Evolutionary conservation across 2,113 vertebrate species (phyloP), one percentile per base, ranked within the genome.

Genomic region (Notothenia coriiceps): DNA sequence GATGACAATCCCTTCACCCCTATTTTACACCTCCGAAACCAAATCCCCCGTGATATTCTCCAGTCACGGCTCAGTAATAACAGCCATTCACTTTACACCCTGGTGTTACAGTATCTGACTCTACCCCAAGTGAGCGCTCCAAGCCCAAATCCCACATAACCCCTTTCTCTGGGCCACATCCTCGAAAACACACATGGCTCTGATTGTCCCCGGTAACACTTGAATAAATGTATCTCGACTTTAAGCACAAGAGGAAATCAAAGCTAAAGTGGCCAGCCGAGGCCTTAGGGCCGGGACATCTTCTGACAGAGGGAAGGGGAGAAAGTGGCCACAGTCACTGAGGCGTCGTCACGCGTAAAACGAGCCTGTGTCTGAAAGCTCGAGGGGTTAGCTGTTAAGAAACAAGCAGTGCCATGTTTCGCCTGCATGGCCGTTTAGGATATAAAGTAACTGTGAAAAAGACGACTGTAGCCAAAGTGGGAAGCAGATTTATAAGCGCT

Each of bases 371-470:
- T 70, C 82, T 80, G 50, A 86, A 82, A 82, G 74, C 89, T 80
- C 4, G 0, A 56, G 84, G 82, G 77, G 80, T 87, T 83, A 86
- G 85, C 82, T n/a, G 73, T 33, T 81, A 64, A 73, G 92, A 86
- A 86, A 94, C 91, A 93, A 89, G 74, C 67, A 70, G 94, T 86
- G 91, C 92, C 85, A 56, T 92, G 88, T 95, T 95, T 93, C 92
- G 68, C 81, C 85, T 80, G 56, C 60, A 12, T 69, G 70, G 85
- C 77, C 67, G 22, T 77, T 88, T 64, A 78, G 73, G 91, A 80
- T 88, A 87, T 88, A 80, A 83, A 93, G 89, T 91, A 91, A 87
- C 90, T 90, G 91, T 92, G 91, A 93, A 93, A 90, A 91, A 69
- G 84, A 67, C 82, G 68, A 83, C 72, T 66, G 80, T 52, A 84